phyloP scores from a whole-genome alignment of 2,113 vertebrate species.

The Excalfactoria chinensis region DNA sequence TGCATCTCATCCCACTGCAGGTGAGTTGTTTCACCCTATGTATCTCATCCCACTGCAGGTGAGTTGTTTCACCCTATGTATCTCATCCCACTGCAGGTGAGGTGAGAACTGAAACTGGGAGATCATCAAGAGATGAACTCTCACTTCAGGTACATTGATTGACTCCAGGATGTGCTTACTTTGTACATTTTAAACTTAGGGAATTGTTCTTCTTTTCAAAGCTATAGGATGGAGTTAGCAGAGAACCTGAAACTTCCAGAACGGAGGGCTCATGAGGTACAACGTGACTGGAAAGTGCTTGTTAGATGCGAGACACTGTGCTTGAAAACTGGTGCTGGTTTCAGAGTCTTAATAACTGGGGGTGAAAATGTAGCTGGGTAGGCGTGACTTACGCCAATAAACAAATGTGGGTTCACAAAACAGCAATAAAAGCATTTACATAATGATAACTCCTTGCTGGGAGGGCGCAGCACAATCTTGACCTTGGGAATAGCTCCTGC shows the following conservation, averaged over 20 bases:
- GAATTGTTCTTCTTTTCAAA: conserved; percentile 3
- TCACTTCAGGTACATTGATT: neutral
- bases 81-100: neutral
- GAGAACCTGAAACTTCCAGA: neutral
- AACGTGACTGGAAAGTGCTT: neutral
- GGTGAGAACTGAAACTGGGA: neutral
- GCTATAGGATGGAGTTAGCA: neutral
- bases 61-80: neutral
- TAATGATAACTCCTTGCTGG: neutral
- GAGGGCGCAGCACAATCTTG: neutral
- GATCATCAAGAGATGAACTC: neutral
- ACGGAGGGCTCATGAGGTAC: neutral
- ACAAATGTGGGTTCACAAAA: neutral
- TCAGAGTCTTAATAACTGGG: neutral
- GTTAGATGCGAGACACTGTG: rapidly evolving
- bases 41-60: neutral
- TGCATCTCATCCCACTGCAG: neutral
- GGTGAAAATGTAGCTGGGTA: neutral
- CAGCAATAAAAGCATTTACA: neutral
- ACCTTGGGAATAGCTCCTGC: conserved; percentile 1
- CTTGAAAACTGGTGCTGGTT: neutral
- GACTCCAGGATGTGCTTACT: neutral
- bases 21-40: neutral
- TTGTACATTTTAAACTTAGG: neutral
- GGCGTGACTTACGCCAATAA: neutral